Evolutionary conservation across 2,797 vertebrate genomes (phyloP), one percentile per base, ranked within the genome.

Genomic region (Dallia pectoralis): DNA sequence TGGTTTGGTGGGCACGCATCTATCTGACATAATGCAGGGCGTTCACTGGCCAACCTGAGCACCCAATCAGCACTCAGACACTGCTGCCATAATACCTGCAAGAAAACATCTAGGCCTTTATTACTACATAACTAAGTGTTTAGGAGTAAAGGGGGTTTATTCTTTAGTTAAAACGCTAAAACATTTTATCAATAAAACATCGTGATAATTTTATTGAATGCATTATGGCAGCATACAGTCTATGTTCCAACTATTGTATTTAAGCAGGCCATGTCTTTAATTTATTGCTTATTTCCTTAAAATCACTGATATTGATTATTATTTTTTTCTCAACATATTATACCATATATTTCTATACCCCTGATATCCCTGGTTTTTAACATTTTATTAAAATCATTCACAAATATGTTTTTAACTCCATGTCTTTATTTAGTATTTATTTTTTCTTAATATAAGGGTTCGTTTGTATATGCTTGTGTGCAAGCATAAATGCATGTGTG

Each of bases 11-110:
- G 74, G 93, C 94, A 93, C 91, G 94, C 95, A 91, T n/a, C n/a
- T n/a, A 94, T 95, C 95, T 96, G 96, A 96, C 96, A 95, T 95
- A 96, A 96, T 95, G 93, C 92, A 93, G 95, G 96, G 96, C 95
- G 96, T 95, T 91, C 91, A 94, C 96, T 93, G 92, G 82, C 91
- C 92, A 92, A 94, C 92, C 94, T 91, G 93, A 85, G 88, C 95
- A 85, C 92, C 95, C 95, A 97, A 97, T 97, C 95, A 96, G 96
- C 93, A 78, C 85, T 68, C 87, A 80, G 87, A 91, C 93, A 88
- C 69, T 79, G 85, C 69, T 79, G 85, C 27, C 67, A 88, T 87
- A 93, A 93, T 90, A 94, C 95, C 94, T 95, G 89, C 93, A 92
- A 80, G 53, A 77, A 83, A 88, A 86, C 85, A 89, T 92, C 89